Percentiles rank a stretch among this genome's conserved stretches.
These are phyloP conservation scores for Opisthocomus hoazin DNA, from an alignment of 2,113 vertebrate species.

Conservation along the genomic window DNA sequence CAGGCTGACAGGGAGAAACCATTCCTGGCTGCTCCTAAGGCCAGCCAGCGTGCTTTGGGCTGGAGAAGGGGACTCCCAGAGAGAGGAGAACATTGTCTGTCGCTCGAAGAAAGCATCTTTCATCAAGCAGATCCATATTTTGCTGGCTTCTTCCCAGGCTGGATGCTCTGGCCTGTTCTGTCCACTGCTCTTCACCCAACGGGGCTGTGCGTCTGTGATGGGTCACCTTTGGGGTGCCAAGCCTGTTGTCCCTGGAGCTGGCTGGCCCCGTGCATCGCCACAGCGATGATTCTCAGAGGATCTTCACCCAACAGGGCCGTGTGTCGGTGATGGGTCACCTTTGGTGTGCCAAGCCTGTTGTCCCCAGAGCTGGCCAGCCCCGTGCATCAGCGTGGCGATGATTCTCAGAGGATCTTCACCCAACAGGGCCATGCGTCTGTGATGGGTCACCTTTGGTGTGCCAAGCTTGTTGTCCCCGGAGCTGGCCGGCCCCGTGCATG, in stretches of 20 bases:
- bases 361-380: not conserved
- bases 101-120: not conserved
- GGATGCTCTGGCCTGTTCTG: not conserved
- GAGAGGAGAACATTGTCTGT: not conserved
- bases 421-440: fast-evolving
- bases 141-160: not conserved
- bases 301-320: not conserved
- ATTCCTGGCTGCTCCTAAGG: not conserved
- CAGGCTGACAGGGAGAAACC: not conserved
- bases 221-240: not conserved
- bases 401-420: too few relatives aligned
- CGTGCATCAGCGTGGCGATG: too few relatives aligned
- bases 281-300: too few relatives aligned
- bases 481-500: fast-evolving
- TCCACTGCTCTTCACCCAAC: not conserved
- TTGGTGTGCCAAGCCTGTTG: not conserved
- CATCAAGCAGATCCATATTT: not conserved
- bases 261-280: fast-evolving
- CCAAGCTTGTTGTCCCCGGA: not conserved
- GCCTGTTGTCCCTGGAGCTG: not conserved
- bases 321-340: not conserved
- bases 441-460: not conserved
- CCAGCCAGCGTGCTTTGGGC: not conserved
- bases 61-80: not conserved
- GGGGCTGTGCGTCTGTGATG: fast-evolving